Base-by-base conservation (phyloP, 2,113 vertebrate species). In the Ameiurus melas region DNA sequence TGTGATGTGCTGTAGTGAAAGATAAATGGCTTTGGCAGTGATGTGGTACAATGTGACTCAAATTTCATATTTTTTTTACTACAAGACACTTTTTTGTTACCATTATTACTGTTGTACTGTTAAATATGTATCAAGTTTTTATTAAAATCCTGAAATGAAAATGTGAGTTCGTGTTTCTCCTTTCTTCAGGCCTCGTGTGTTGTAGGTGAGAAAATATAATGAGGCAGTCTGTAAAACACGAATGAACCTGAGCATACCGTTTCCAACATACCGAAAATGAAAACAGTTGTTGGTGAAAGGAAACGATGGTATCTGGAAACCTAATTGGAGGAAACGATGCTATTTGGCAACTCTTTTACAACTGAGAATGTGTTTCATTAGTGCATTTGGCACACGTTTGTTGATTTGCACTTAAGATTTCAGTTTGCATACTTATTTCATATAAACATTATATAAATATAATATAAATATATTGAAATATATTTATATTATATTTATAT, bases 251-350 rank as follows among this genome's bases (percentile, higher is more conserved):
- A 70, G 30, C 30, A 36, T 36, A 36, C 36, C 36, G 36, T 36
- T 36, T 77, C 33, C 36, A 39, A 60, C 12, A n/a, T 27, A 58
- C 55, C 30, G 55, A 62, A 53, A n/a, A 39, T 77, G 57, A 73
- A 73, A 60, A 36, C 55, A 78, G 83, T 14, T 51, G 83, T 27
- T 88, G 51, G 73, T 70, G 33, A 22, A 58, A 79, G 33, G 16
- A 17, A 80, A 27, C 55, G 20, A 55, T 77, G 39, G 20, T 47
- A 77, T 77, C 73, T 75, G n/a, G n/a, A n/a, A n/a, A n/a, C n/a
- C n/a, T n/a, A n/a, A n/a, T n/a, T n/a, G n/a, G n/a, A 79, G 33
- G 16, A 17, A 80, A 27, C 55, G 20, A 55, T 77, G 39, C 39
- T 47, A 77, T 77, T 39, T 75, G 71, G 71, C 36, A 75, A 43